Evolutionary conservation across 1,140 invertebrate genomes (phyloP).

Genomic region (Drosophila ogumai): DNA sequence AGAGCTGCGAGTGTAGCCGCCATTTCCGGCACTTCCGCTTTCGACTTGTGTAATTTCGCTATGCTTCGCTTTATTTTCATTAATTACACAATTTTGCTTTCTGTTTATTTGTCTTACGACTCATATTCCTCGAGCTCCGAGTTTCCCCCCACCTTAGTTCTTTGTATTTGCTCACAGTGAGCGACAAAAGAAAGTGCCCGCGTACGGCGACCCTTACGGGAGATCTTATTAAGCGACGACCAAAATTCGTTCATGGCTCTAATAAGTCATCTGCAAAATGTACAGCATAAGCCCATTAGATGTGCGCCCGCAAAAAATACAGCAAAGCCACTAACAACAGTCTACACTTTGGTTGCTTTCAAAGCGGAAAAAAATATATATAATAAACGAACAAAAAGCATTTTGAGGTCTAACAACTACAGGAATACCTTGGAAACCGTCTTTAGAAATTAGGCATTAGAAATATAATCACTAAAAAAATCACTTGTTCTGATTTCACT

Average conservation of each 20-base stretch:
- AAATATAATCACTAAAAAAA: too few relatives aligned
- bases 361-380: neutral
- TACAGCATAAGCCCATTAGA: slow-evolving; percentile 79
- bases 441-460: neutral
- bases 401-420: slow-evolving; percentile 1
- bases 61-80: slow-evolving; percentile 54
- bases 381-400: slow-evolving; percentile 20
- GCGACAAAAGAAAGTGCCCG: slow-evolving; percentile 73
- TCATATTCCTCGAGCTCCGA: slow-evolving; percentile 42
- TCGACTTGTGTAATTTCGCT: slow-evolving; percentile 70
- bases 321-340: slow-evolving; percentile 28
- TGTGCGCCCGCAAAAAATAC: slow-evolving; percentile 48
- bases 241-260: slow-evolving; percentile 56
- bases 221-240: slow-evolving; percentile 42
- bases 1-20: slow-evolving; percentile 23
- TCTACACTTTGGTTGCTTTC: slow-evolving; percentile 20
- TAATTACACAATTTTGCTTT: slow-evolving; percentile 65
- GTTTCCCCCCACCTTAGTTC: slow-evolving; percentile 22
- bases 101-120: slow-evolving; percentile 69
- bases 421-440: slow-evolving; percentile 13
- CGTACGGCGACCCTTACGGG: slow-evolving; percentile 29
- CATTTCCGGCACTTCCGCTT: slow-evolving; percentile 79
- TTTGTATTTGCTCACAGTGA: slow-evolving; percentile 54
- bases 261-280: slow-evolving; percentile 67
- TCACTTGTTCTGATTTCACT: neutral